Conservation (phyloP, 2,113 vertebrate species). For the Monarcha castaneiventris region DNA sequence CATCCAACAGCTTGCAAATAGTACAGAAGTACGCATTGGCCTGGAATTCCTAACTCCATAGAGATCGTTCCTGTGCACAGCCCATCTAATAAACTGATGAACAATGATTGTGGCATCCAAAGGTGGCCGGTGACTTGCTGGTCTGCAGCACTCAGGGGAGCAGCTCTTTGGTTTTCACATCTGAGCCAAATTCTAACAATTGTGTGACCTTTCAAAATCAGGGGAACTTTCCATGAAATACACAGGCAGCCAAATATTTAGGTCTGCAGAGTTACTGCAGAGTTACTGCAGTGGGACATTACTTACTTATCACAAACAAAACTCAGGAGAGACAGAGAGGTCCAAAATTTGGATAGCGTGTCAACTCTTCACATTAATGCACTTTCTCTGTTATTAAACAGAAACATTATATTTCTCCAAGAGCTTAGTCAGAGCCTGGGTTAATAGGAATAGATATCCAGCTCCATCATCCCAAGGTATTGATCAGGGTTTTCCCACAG, state of each 20-base stretch:
- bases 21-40: background rate
- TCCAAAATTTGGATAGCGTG: background rate
- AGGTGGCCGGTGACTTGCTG: background rate
- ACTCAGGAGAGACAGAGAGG: background rate
- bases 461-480: background rate
- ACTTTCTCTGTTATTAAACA: background rate
- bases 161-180: background rate
- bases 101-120: background rate
- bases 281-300: background rate
- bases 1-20: background rate
- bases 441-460: background rate
- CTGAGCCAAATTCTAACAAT: conserved; percentile 17
- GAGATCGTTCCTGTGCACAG: background rate
- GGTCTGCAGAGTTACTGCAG: background rate
- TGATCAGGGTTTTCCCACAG: background rate
- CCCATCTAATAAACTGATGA: background rate
- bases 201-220: conserved; percentile 14
- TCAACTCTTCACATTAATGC: background rate
- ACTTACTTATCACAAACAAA: conserved; percentile 15
- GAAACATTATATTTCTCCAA: background rate
- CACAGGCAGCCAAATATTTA: conserved; percentile 27
- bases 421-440: background rate
- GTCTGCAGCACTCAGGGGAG: background rate
- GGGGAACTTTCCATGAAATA: background rate
- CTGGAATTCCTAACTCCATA: background rate